Evolutionary conservation across 2,888 invertebrate species (phyloP), one percentile per base, ranked within the genome.

Genomic region (Hypomecis atomaria): DNA sequence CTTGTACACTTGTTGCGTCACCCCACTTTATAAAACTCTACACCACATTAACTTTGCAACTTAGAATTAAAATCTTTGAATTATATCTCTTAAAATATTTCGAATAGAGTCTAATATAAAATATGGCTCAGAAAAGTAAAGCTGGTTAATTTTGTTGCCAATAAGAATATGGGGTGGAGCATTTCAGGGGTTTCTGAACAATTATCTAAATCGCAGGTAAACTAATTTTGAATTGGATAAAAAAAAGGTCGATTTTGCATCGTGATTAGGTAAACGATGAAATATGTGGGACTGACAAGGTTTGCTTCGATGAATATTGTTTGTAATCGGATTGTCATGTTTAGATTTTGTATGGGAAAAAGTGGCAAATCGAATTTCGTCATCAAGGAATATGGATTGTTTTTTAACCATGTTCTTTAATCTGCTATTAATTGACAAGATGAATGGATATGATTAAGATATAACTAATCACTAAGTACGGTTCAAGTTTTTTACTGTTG

Each of bases 121-220:
- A 5, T 8, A 1, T 6, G 23, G 23, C 23, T 23, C 23, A 23
- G 23, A 23, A 0, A 4, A 5, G 57, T 7, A 57, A 36, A 50
- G 23, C 23, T 23, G 1, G 40, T 6, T 74, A 74, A 65, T 3
- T 66, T 80, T 60, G 80, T 73, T 37, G 65, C 59, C 66, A 59
- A 72, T 52, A 71, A 69, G 77, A 79, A 80, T 76, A 79, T 82
- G 71, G 87, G 88, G 87, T 77, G 86, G 82, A 83, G 83, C 84
- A 85, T 86, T 87, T 86, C 80, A 82, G 87, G 91, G 91, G 88
- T 87, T 84, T 86, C 77, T 82, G 82, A 85, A 90, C 88, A 90
- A 90, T 90, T 87, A 89, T 88, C 80, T 69, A 82, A 85, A 83
- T 85, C 77, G 78, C 91, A 90, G 91, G 91, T 90, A 90, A 86